phyloP scores from a whole-genome alignment of 2,888 invertebrate species.

The Hololepta plana region DNA sequence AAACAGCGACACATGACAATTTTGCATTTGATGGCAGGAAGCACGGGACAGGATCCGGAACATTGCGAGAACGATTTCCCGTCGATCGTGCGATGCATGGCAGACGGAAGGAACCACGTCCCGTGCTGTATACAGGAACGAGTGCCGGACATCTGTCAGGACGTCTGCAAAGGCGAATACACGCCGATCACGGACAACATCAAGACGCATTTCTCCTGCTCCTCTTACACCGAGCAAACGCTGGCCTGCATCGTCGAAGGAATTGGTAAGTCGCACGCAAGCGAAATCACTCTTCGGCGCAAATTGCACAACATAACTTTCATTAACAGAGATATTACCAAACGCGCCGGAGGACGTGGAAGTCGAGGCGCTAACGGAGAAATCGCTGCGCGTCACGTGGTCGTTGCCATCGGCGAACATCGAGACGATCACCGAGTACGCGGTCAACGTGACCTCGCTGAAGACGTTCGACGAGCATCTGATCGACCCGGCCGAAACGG shows the following conservation, averaged over 20 bases:
- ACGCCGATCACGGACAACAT: slow-evolving; percentile 69
- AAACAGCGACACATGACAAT: too few relatives aligned
- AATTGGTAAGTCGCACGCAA: slow-evolving; percentile 32
- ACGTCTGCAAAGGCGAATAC: slow-evolving; percentile 71
- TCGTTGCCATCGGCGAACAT: slow-evolving; percentile 41
- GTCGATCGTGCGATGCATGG: slow-evolving; percentile 59
- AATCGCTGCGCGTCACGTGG: slow-evolving; percentile 56
- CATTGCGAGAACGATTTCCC: slow-evolving; percentile 67
- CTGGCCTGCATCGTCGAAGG: slow-evolving; percentile 71
- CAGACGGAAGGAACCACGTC: slow-evolving; percentile 69
- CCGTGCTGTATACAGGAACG: slow-evolving; percentile 68
- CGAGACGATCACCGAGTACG: slow-evolving; percentile 45
- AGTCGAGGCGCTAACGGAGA: slow-evolving; percentile 54
- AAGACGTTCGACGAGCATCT: slow-evolving; percentile 45
- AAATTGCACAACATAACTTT: background rate
- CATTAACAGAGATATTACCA: slow-evolving; percentile 48
- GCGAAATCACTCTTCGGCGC: background rate
- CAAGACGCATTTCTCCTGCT: slow-evolving; percentile 69
- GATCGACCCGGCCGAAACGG: slow-evolving; percentile 29
- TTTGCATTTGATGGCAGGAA: too few relatives aligned
- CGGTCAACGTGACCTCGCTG: slow-evolving; percentile 53
- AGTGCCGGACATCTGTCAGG: slow-evolving; percentile 71
- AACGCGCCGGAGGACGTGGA: slow-evolving; percentile 54
- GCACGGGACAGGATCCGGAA: slow-evolving; percentile 63
- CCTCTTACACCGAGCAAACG: slow-evolving; percentile 65